Evolutionary conservation across 2,888 invertebrate genomes (phyloP).

Genomic region (Physocephala rufipes): DNA sequence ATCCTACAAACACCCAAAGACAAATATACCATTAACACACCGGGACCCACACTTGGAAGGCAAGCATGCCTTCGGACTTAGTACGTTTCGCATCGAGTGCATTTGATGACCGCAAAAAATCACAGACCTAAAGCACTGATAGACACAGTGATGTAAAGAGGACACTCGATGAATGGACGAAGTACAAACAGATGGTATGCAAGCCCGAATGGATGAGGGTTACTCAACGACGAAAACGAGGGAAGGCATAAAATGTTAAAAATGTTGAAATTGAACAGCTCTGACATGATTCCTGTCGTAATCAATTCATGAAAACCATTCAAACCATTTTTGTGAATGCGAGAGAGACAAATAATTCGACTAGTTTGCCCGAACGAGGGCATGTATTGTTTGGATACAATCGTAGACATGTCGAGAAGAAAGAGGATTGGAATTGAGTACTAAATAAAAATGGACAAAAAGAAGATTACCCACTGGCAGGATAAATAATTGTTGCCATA

Average conservation of each 20-base stretch:
- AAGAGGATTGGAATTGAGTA: too few species aligned
- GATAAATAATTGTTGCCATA: constrained; percentile 39
- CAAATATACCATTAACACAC: background rate
- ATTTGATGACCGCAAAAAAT: constrained; percentile 18
- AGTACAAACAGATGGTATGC: background rate
- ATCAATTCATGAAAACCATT: constrained; percentile 17
- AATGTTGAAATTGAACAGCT: constrained; percentile 38
- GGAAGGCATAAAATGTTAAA: constrained; percentile 15
- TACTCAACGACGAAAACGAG: too few species aligned
- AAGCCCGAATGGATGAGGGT: too few species aligned
- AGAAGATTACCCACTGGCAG: constrained; percentile 8
- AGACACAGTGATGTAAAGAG: background rate
- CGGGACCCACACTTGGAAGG: constrained; percentile 2
- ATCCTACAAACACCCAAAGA: too few species aligned
- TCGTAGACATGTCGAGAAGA: too few species aligned
- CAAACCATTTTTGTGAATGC: too few species aligned
- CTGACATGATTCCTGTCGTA: constrained; percentile 38
- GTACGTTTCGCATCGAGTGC: constrained; percentile 8
- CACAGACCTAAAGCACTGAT: constrained; percentile 23
- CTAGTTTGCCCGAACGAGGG: too few species aligned
- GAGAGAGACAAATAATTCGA: too few species aligned
- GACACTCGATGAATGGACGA: background rate
- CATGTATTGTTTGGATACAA: too few species aligned
- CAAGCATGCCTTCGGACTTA: background rate
- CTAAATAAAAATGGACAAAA: too few species aligned